Conservation (phyloP, 2,113 vertebrate genomes). For the Fulica atra region DNA sequence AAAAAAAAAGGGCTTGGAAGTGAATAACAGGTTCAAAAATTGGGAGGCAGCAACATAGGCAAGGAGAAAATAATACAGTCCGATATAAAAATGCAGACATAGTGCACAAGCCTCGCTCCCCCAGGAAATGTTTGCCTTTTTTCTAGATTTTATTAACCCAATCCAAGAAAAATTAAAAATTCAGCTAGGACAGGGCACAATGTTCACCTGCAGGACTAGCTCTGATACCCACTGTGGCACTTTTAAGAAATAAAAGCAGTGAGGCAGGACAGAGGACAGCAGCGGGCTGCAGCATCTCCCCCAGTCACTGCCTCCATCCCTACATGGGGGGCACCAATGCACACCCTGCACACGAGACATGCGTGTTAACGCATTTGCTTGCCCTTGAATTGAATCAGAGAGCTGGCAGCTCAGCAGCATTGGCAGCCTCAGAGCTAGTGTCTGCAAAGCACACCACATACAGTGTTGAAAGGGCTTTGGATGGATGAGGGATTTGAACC, state of each 20-base stretch:
- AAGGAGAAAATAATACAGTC: neutral
- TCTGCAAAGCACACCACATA: neutral
- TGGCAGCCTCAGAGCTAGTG: accelerated
- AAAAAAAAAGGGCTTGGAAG: neutral
- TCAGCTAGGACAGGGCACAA: accelerated
- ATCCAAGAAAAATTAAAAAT: neutral
- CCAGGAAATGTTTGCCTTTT: neutral
- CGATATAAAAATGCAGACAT: neutral
- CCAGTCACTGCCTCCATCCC: neutral
- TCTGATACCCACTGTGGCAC: neutral
- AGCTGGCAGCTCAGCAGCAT: neutral
- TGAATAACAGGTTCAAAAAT: neutral
- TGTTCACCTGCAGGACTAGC: neutral
- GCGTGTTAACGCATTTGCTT: accelerated
- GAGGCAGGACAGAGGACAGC: neutral
- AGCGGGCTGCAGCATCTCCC: neutral
- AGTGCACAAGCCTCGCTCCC: neutral
- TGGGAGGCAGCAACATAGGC: neutral
- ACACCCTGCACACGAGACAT: neutral
- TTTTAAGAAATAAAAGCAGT: neutral
- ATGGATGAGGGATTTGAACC: neutral
- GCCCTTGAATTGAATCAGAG: neutral
- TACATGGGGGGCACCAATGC: neutral
- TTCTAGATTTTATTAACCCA: neutral
- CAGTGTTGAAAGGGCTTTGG: neutral